Base-by-base conservation (phyloP, 2,888 invertebrate species). In the Sesia bembeciformis region DNA sequence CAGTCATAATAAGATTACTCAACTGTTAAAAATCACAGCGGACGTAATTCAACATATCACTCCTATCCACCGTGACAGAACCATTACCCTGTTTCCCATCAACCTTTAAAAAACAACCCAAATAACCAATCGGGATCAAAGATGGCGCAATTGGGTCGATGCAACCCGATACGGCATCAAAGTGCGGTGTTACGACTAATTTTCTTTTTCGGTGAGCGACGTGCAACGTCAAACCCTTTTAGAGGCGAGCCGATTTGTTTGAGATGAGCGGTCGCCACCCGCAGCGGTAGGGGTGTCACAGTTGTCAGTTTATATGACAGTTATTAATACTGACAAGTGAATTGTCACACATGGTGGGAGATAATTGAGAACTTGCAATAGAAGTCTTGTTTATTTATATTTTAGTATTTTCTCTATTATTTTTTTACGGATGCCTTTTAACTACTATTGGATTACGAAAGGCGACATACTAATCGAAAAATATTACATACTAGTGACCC, bases 161-260 rank as follows among this genome's bases (percentile, higher is more conserved):
- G 76, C 70, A 77, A 79, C 67, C 59, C 64, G 77, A 81, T 74
- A 72, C 65, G 67, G 63, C 74, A 66, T 76, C 77, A 76, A 76
- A 74, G 68, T 56, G 58, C 59, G 58, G 60, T 61, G 67, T 64
- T 67, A 65, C 67, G 68, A 66, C 79, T 77, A 76, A 82, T 82
- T 81, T 81, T 39, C 77, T 83, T 81, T 55, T 79, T 73, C 67
- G 67, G 68, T 64, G 66, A 66, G 70, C 74, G 80, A 78, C 76
- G 76, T 68, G 67, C 68, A 74, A 67, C 71, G 75, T 78, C 81
- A 76, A 81, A 81, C 78, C 81, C 80, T 82, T 82, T 83, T 82
- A 83, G 73, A 70, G 70, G 69, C 62, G 64, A 54, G 51, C 52
- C 55, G 66, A 60, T 61, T 60, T 65, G 66, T 68, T 70, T 67